Evolutionary conservation across 2,888 invertebrate genomes (phyloP), one percentile per base, ranked within the genome.

Genomic region (Platerodrilus igneus): DNA sequence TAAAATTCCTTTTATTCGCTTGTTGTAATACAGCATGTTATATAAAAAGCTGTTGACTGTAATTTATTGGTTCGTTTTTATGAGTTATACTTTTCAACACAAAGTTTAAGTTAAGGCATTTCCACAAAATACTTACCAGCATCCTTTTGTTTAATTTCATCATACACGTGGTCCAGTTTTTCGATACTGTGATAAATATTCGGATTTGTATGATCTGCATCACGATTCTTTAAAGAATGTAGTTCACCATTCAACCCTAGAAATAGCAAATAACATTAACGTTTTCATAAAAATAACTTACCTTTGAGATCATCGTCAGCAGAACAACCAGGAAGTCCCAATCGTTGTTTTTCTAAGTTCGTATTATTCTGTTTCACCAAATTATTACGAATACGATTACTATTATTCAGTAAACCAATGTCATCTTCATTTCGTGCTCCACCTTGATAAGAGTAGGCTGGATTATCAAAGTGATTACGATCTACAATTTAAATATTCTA

Each of bases 391-490:
- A 79, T 73, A 35, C 72, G 72, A 15, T 70, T 69, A 1, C 70
- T 71, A 51, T 78, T 77, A 59, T 78, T 76, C 40, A 77, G 67
- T 26, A 78, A 55, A 28, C 77, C 72, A 0, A 75, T 71, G 55
- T 78, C 78, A 48, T 77, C 77, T 37, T 73, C 70, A 3, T 70
- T 67, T 2, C 62, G 60, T 10, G 69, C 68, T 11, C 57, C 57
- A 14, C 48, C 45, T 64, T 86, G 81, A 70, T 79, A 85, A 7
- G 87, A 84, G 67, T 92, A 92, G 3, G 89, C 89, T 0, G 92
- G 92, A 73, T 92, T 92, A 70, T 92, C 92, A 66, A 92, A 92
- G 67, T 92, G 90, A 65, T 85, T 85, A 59, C 83, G 82, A 61
- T 86, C 86, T 83, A 58, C 41, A 67, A 60, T 27, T 46, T 44